Evolutionary conservation across 92 coral and sea anemone species (phyloP), one percentile per base, ranked within the genome.

Genomic region (Paragorgia papillata): DNA sequence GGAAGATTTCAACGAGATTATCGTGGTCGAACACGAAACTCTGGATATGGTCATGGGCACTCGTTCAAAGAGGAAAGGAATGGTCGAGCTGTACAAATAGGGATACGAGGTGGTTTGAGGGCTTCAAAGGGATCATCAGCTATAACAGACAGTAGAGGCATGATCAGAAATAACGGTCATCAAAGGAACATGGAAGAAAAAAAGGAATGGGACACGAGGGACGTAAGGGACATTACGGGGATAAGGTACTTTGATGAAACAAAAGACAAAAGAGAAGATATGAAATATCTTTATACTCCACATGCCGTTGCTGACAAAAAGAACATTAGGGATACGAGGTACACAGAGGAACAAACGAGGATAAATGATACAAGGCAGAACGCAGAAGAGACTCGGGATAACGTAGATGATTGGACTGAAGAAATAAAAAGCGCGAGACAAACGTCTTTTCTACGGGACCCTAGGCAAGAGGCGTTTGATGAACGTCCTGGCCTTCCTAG

Each of bases 401-500:
- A n/a, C 43, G 60, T 46, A 49, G 30, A 35, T 49, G 44, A 46
- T 12, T 12, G 10, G 15, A 40, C 19, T 50, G 28, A 53, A 17
- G 68, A 62, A 34, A n/a, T 62, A 31, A 31, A 43, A 43, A 62
- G 19, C 21, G 43, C 48, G 9, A 62, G 68, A 18, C 40, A 31
- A 43, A 62, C 68, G 17, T 62, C 68, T 9, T 27, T 27, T 62
- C 68, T 43, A 8, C 34, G 20, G 31, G 43, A 37, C 43, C 4
- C 43, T 4, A 62, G 39, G n/a, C 40, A 31, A 62, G 68, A 62
- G 27, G 39, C 25, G 9, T 14, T 37, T 26, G 20, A 2, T 6
- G 54, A 32, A n/a, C 43, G 2, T 24, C 37, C 71, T 9, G n/a
- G n/a, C 40, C 68, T 30, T 34, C 19, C 9, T n/a, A 39, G 19